Base-by-base conservation (phyloP, 2,888 invertebrate species). In the Tiphia femorata region DNA sequence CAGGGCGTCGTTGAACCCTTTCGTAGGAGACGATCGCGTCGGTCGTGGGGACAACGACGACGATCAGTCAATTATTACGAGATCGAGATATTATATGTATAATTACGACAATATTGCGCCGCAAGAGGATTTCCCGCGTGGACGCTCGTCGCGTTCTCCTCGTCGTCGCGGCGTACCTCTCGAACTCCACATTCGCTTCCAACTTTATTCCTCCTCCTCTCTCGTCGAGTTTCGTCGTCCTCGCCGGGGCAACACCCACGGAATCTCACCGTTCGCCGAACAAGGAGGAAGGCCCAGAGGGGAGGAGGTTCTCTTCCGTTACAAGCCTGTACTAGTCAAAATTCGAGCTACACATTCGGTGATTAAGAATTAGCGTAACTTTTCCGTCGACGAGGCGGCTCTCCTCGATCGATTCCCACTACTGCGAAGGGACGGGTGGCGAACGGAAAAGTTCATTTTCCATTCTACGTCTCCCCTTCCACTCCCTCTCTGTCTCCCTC, bases 291-390 rank as follows among this genome's bases (percentile, higher is more conserved):
- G 12, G 30, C 3, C 8, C 8, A 14, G 20, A 33, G 44, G 20
- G 27, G 30, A 2, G 6, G 44, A 19, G 5, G 23, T n/a, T n/a
- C 1, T 30, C 2, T 44, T 30, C 19, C 20, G 14, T 44, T 20
- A 6, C 2, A 21, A 10, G n/a, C 41, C 54, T 41, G 76, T 78
- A 76, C 81, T 81, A 80, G 81, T 81, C 80, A 81, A 81, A 82
- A 82, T 81, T 81, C 69, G 66, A 78, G 68, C 70, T 72, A 73
- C 67, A 65, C 38, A 51, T 52, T 58, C 41, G 61, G 47, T 42
- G 55, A 16, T 38, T 49, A 29, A 53, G 35, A 37, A 46, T n/a
- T 59, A 58, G 47, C 44, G n/a, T n/a, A n/a, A n/a, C n/a, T n/a
- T n/a, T n/a, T n/a, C n/a, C n/a, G n/a, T n/a, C n/a, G n/a, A n/a